Evolutionary conservation across 2,888 invertebrate genomes (phyloP).

Genomic region (Formica aserva): DNA sequence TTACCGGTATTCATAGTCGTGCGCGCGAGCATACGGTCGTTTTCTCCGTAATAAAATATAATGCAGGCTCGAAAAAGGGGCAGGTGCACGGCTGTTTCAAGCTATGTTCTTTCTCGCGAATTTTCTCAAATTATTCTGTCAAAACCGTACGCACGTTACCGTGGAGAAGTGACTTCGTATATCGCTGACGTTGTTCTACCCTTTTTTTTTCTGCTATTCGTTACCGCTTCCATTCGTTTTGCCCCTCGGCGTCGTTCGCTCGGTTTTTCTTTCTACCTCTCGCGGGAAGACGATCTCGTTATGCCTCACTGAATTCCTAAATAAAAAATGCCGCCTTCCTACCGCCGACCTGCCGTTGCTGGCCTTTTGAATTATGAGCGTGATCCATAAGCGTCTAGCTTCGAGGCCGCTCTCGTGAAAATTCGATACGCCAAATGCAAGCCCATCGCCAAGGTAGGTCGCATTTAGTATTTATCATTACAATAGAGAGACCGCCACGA

Average conservation of each 20-base stretch:
- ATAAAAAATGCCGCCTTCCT: conserved; percentile 30
- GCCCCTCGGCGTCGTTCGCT: background rate
- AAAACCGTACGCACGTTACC: background rate
- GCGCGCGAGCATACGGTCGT: background rate
- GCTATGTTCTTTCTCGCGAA: background rate
- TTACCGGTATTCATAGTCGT: background rate
- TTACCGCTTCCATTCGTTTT: conserved; percentile 27
- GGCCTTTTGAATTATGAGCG: conserved; percentile 31
- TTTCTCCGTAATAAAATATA: conserved; percentile 9
- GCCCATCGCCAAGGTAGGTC: background rate
- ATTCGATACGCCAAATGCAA: conserved; percentile 36
- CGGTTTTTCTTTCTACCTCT: background rate
- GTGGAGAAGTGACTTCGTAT: background rate
- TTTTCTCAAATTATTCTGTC: conserved; percentile 39
- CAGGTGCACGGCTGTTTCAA: background rate
- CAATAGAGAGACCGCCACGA: background rate
- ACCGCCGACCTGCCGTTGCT: conserved; percentile 7
- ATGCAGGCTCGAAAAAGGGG: background rate
- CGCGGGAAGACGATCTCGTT: conserved; percentile 40
- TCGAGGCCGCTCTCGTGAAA: conserved; percentile 10
- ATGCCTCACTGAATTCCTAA: conserved; percentile 14
- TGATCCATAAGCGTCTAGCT: conserved; percentile 33
- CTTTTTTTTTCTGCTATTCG: background rate
- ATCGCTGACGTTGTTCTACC: background rate
- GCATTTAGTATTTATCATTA: background rate